Evolutionary conservation across 1,140 invertebrate genomes (phyloP).

Genomic region (Paracyclopina nana): DNA sequence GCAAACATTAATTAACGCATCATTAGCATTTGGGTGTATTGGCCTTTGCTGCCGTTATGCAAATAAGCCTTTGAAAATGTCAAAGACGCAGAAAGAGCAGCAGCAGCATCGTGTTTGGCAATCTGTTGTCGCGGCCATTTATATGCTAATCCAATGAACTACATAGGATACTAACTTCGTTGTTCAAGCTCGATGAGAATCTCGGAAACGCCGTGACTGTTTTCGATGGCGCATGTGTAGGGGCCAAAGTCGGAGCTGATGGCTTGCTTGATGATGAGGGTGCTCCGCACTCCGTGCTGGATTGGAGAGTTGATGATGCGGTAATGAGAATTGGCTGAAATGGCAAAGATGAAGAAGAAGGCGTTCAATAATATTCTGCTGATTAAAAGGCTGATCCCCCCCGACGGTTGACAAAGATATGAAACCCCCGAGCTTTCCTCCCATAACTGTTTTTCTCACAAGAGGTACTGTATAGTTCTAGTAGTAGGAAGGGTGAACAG

Average conservation of each 20-base stretch:
- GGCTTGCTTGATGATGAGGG: not conserved
- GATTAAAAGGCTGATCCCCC: too few species aligned
- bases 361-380: too few species aligned
- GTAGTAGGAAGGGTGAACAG: too few species aligned
- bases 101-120: not conserved
- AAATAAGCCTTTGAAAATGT: not conserved
- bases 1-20: not conserved
- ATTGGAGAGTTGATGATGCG: constrained; percentile 14
- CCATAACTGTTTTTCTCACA: too few species aligned
- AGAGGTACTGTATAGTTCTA: too few species aligned
- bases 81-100: not conserved
- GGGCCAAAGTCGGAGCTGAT: not conserved
- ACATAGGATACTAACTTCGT: not conserved
- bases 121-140: not conserved
- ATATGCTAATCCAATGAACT: not conserved
- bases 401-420: too few species aligned
- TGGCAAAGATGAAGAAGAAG: not conserved
- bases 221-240: constrained; percentile 4
- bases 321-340: constrained; percentile 11
- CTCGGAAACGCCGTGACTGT: not conserved
- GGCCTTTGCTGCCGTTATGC: not conserved
- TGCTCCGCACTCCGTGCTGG: constrained; percentile 4
- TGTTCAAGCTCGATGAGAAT: constrained; percentile 6
- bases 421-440: too few species aligned
- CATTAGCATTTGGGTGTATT: not conserved